Conservation (phyloP, 2,888 invertebrate species). For the Hylaea fasciaria region DNA sequence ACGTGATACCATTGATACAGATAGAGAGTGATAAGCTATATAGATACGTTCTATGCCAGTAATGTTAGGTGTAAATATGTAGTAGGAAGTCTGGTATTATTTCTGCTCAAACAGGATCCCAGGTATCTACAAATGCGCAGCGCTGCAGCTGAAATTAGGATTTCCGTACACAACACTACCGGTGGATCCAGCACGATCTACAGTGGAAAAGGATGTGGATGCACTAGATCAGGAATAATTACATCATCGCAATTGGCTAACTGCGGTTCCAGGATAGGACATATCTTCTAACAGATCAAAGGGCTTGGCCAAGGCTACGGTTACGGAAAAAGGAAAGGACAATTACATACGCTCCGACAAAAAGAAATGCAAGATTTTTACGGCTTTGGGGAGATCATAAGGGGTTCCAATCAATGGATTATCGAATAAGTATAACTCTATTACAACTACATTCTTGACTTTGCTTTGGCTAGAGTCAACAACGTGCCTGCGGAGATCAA, state of each 20-base stretch:
- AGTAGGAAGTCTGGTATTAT: no score
- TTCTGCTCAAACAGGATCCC: no score
- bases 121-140: no score
- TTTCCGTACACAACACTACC: constrained; percentile 8
- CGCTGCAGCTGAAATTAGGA: constrained; percentile 4
- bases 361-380: background rate
- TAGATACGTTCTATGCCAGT: no score
- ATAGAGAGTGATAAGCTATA: no score
- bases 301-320: background rate
- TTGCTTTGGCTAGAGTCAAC: background rate
- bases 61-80: no score
- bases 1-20: no score
- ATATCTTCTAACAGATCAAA: background rate
- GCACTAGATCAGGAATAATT: constrained; percentile 15
- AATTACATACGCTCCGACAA: background rate
- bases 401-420: no score
- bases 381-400: background rate
- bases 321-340: background rate
- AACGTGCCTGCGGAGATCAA: no score
- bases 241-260: constrained; percentile 15
- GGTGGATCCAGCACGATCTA: background rate
- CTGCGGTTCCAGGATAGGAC: background rate
- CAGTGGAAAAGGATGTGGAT: constrained; percentile 16
- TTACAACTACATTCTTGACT: background rate
- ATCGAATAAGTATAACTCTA: background rate